These are phyloP conservation scores for Bibio marci DNA, from an alignment of 2,888 invertebrate genomes.

Conservation along the genomic window DNA sequence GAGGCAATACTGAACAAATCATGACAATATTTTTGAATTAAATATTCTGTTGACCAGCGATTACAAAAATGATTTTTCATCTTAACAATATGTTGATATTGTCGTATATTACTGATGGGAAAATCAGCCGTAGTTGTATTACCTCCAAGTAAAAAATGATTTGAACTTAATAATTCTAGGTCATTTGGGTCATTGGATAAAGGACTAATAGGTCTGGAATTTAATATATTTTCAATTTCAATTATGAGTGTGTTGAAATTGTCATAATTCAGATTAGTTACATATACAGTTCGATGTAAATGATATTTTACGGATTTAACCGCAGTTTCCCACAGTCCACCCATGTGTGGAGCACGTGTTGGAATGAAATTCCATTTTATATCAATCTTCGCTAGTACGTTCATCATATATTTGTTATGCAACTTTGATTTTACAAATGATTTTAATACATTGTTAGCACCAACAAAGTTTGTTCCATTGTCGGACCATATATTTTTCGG, in stretches of 20 bases:
- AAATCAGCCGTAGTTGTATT: too few relatives aligned
- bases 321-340: slow-evolving; percentile 15
- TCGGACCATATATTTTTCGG: slow-evolving; percentile 1
- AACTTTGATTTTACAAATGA: too few relatives aligned
- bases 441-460: slow-evolving; percentile 4
- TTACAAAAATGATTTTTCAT: too few relatives aligned
- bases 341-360: slow-evolving; percentile 13
- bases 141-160: slow-evolving; percentile 2
- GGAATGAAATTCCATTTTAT: slow-evolving; percentile 15
- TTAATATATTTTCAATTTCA: slow-evolving; percentile 12
- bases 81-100: too few relatives aligned
- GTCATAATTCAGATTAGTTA: slow-evolving; percentile 2
- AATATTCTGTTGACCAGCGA: too few relatives aligned
- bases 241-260: slow-evolving; percentile 9
- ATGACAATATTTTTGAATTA: too few relatives aligned
- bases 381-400: not conserved
- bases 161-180: slow-evolving; percentile 1
- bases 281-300: slow-evolving; percentile 8
- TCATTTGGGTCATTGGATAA: slow-evolving; percentile 2
- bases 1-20: too few relatives aligned
- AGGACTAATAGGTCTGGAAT: slow-evolving; percentile 11
- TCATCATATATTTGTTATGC: not conserved
- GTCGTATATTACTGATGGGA: too few relatives aligned
- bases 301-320: slow-evolving; percentile 14
- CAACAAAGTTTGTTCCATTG: slow-evolving; percentile 11